phyloP scores from a whole-genome alignment of 1,140 invertebrate species.

The Drosophila prosaltans region DNA sequence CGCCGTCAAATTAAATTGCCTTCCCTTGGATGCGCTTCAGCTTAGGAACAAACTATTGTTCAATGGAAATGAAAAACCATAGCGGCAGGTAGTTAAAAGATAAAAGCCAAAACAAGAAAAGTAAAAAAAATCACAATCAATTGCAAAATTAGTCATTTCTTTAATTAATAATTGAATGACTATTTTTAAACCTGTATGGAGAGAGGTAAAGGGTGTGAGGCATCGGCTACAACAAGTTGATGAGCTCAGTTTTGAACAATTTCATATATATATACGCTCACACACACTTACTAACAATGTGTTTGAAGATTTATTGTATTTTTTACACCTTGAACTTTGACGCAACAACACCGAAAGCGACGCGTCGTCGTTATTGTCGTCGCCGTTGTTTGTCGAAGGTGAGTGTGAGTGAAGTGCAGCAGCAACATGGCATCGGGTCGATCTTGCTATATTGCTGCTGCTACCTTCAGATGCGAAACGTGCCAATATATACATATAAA shows the following conservation, averaged over 20 bases:
- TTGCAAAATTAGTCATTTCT: slow-evolving; percentile 76
- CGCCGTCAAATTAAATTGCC: slow-evolving; percentile 58
- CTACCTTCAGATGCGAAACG: slow-evolving; percentile 6
- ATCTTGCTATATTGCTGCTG: not conserved
- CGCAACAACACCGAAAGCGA: slow-evolving; percentile 41
- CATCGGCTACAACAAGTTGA: slow-evolving; percentile 23
- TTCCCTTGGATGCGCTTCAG: slow-evolving; percentile 40
- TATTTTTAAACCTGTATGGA: slow-evolving; percentile 68
- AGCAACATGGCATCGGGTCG: slow-evolving; percentile 4
- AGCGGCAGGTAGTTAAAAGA: slow-evolving; percentile 8
- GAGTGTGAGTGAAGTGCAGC: slow-evolving; percentile 26
- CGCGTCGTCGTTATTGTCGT: slow-evolving; percentile 23
- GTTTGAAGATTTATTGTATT: slow-evolving; percentile 53
- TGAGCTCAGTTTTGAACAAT: slow-evolving; percentile 63
- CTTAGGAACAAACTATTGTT: slow-evolving; percentile 24
- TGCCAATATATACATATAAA: not conserved
- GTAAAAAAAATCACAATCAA: slow-evolving; percentile 44
- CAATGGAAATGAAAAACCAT: slow-evolving; percentile 18
- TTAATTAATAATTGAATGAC: slow-evolving; percentile 77
- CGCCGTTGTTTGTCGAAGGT: slow-evolving; percentile 29
- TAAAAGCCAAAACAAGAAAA: slow-evolving; percentile 20
- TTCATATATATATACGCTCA: slow-evolving; percentile 29
- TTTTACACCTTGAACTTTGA: slow-evolving; percentile 75
- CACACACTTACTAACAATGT: slow-evolving; percentile 31
- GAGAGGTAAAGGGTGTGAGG: slow-evolving; percentile 17